phyloP scores from a whole-genome alignment of 2,797 vertebrate species.

The Epinephelus coioides region DNA sequence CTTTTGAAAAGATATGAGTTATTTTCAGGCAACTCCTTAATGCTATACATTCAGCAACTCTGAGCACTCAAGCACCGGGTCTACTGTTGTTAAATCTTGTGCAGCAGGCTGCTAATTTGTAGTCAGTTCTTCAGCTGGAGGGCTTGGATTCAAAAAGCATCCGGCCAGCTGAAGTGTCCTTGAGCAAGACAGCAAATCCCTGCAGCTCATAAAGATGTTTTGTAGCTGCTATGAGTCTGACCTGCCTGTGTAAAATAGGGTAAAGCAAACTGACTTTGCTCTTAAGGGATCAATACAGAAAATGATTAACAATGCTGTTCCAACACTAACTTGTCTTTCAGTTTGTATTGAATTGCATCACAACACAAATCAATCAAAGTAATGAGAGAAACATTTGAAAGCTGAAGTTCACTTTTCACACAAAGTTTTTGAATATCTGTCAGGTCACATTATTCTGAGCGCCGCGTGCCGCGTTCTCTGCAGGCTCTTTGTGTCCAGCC shows the following conservation, averaged over 20 bases:
- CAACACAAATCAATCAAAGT: conserved; percentile 41
- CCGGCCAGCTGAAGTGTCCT: conserved; percentile 49
- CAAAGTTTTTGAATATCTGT: conserved; percentile 72
- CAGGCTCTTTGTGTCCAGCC: conserved; percentile 72
- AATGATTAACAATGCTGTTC: conserved; percentile 37
- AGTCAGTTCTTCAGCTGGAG: conserved; percentile 42
- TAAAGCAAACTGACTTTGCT: conserved; percentile 30
- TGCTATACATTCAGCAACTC: conserved; percentile 47
- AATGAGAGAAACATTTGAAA: conserved; percentile 32
- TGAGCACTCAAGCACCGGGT: conserved; percentile 24
- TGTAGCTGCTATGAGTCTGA: conserved; percentile 46
- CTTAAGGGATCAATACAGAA: conserved; percentile 41
- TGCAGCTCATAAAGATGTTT: conserved; percentile 40
- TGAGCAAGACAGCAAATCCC: conserved; percentile 52
- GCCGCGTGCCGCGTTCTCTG: conserved; percentile 54
- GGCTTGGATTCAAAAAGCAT: conserved; percentile 39
- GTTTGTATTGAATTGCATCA: conserved; percentile 25
- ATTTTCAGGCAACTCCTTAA: conserved; percentile 53
- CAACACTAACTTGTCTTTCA: conserved; percentile 22
- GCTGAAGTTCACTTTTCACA: conserved; percentile 59
- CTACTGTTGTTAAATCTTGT: conserved; percentile 32
- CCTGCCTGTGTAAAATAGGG: conserved; percentile 27
- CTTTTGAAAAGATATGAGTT: conserved; percentile 59
- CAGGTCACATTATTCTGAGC: conserved; percentile 67
- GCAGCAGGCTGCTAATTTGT: conserved; percentile 52